Evolutionary conservation across 2,888 invertebrate species (phyloP), one percentile per base, ranked within the genome.

Genomic region (Chromoteleia sp.): DNA sequence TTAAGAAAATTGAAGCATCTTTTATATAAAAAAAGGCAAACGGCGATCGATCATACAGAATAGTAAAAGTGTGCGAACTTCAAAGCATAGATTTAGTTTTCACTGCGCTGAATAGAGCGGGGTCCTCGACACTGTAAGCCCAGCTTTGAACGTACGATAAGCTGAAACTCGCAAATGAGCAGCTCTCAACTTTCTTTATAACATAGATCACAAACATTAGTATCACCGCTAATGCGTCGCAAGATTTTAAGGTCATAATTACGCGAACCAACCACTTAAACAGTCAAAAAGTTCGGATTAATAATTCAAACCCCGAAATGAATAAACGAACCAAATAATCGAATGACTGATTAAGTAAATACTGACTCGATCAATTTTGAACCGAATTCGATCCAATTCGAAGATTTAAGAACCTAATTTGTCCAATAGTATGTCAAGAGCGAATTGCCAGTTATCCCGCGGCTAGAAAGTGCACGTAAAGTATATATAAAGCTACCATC

Each of bases 21-120:
- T 52, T 19, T 48, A 29, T 17, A 39, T 43, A 17, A 6, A 5
- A 54, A 77, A 77, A 59, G 52, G 48, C 45, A 48, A 39, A 17
- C 19, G 25, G n/a, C 39, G 36, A 70, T 77, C 63, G 77, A 77
- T 77, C 77, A 65, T 56, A 70, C 25, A 21, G 25, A 48, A 56
- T 50, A 56, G 70, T 41, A 61, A 68, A 77, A 63, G 63, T 33
- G 48, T 39, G 30, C 56, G 29, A 77, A 70, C 33, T 41, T 71
- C 63, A 71, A 65, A 71, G 71, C 50, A 48, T 59, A 78, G 70
- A 78, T 79, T 73, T 59, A 41, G 65, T 65, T 65, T 74, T 74
- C 41, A 33, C 48, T 48, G 36, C 36, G 52, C 17, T 63, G 58
- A 68, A 74, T 71, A 48, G 63, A 33, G 48, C 52, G 36, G 10